Percentiles rank a stretch among this genome's conserved stretches.
phyloP scores from a whole-genome alignment of 2,888 invertebrate genomes.

The Capitulum mitella region DNA sequence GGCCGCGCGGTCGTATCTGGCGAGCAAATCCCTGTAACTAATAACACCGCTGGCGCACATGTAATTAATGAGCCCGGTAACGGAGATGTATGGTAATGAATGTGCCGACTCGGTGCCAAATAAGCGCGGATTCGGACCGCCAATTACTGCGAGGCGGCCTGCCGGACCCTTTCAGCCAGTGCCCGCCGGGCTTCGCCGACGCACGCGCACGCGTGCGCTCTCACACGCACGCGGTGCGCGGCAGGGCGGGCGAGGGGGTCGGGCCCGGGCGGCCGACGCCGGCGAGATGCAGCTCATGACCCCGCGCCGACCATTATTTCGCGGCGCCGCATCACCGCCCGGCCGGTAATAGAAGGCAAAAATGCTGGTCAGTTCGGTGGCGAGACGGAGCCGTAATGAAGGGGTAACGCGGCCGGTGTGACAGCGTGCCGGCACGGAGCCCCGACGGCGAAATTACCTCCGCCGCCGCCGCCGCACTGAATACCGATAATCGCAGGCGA shows the following conservation, averaged over 20 bases:
- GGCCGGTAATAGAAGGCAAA: neutral
- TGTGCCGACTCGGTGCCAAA: constrained; percentile 21
- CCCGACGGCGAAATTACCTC: neutral
- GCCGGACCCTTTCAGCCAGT: neutral
- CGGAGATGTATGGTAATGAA: constrained; percentile 24
- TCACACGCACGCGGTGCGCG: neutral
- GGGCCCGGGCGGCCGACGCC: neutral
- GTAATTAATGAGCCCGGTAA: constrained; percentile 7
- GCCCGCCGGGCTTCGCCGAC: neutral
- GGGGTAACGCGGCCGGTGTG: constrained; percentile 9
- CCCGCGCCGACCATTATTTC: neutral
- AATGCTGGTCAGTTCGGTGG: neutral
- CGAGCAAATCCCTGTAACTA: neutral
- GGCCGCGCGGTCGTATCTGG: neutral
- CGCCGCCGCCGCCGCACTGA: neutral
- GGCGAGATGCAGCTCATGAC: neutral
- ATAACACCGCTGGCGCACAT: neutral
- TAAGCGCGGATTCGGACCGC: neutral
- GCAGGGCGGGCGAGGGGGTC: neutral
- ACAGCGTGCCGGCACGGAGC: neutral
- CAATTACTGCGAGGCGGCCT: neutral
- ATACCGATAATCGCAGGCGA: neutral
- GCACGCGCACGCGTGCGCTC: neutral
- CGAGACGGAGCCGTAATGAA: neutral
- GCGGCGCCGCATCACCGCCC: neutral